Evolutionary conservation across 2,113 vertebrate species (phyloP), one percentile per base, ranked within the genome.

Genomic region (Ceratotherium simum): DNA sequence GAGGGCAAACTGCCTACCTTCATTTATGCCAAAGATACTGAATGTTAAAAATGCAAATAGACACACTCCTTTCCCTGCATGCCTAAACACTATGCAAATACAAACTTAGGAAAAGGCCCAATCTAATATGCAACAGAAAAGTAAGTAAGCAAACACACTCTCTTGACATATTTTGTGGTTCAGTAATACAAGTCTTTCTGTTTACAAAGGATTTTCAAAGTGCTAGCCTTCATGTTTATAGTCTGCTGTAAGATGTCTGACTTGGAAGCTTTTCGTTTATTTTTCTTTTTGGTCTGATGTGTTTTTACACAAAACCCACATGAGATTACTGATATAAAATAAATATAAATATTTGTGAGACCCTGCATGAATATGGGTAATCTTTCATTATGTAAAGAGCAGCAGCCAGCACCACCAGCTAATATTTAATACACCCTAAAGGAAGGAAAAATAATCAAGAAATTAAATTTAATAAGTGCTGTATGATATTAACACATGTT

Each of bases 381-480:
- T 17, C 80, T 98, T 98, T 96, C 95, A 91, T 98, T 97, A 98
- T 82, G 70, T 72, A 93, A 97, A 98, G 88, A 81, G 87, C 56
- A 97, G 92, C 65, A 97, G 20, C 36, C 75, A 95, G 81, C 60
- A 81, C 97, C 95, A 82, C 36, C 62, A 56, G 94, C 79, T 90
- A 90, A 9, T 87, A 91, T 95, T 97, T 98, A 97, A 96, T 87
- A 86, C 86, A 94, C 88, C 72, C 21, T 36, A 75, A 96, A 96
- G 54, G n/a, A 97, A 97, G 46, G 96, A 72, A 86, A 98, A 95
- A 16, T 94, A 51, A 95, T 97, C 93, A 97, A 98, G 96, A 98
- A 98, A 96, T 98, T 78, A 96, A 98, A 97, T 97, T 97, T 97
- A 97, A 97, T 98, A 97, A 96, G 76, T 91, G 83, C 73, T 97